Conservation (phyloP, 2,797 vertebrate genomes). For the Telmatherina bonti region DNA sequence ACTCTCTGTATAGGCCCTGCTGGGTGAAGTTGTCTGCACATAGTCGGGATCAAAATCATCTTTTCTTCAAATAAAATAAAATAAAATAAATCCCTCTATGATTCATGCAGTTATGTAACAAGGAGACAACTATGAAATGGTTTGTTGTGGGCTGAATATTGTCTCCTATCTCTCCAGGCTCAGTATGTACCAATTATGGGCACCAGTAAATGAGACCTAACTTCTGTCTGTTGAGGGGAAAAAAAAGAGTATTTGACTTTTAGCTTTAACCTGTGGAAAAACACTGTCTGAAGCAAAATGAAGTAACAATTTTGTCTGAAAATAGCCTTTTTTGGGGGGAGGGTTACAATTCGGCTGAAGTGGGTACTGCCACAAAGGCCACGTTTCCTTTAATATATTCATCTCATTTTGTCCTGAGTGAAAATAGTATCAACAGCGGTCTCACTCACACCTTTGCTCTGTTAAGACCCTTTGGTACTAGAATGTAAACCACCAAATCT, state of each 20-base stretch:
- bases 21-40: constrained; percentile 76
- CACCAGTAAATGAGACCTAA: constrained; percentile 49
- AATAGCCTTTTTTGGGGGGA: background rate
- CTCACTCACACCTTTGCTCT: background rate
- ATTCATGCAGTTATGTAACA: constrained; percentile 79
- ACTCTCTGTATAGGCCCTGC: constrained; percentile 71
- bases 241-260: constrained; percentile 14
- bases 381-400: background rate
- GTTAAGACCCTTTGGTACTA: background rate
- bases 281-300: constrained; percentile 2
- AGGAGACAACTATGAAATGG: constrained; percentile 77
- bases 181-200: constrained; percentile 63
- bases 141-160: constrained; percentile 78
- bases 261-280: constrained; percentile 25
- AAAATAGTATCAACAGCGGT: background rate
- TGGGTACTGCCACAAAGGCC: background rate
- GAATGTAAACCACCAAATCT: background rate
- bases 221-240: constrained; percentile 25
- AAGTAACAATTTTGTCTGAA: constrained; percentile 1
- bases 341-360: constrained; percentile 10
- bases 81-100: constrained; percentile 51
- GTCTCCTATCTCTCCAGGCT: constrained; percentile 77
- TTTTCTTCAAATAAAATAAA: constrained; percentile 57
- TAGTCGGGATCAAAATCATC: constrained; percentile 66
- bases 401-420: background rate